These are phyloP conservation scores for Barypeithes pellucidus DNA, from an alignment of 2,888 invertebrate genomes.

Conservation along the genomic window DNA sequence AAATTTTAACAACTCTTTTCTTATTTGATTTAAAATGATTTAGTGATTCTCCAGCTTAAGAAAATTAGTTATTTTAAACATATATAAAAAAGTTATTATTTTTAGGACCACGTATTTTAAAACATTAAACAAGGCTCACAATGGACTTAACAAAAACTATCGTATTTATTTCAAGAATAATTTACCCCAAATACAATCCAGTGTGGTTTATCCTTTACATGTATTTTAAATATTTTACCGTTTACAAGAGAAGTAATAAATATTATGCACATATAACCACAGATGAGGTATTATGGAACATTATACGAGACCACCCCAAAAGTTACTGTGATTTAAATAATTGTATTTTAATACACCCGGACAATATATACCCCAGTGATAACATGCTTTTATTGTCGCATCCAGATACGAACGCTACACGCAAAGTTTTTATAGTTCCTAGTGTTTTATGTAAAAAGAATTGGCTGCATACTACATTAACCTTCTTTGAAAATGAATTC, in stretches of 20 bases:
- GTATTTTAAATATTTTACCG: constrained; percentile 63
- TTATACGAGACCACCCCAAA: constrained; percentile 49
- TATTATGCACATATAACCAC: constrained; percentile 60
- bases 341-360: constrained; percentile 59
- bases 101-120: too few species aligned
- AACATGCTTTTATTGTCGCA: constrained; percentile 55
- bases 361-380: constrained; percentile 57
- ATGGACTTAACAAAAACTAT: not conserved
- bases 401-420: constrained; percentile 44
- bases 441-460: constrained; percentile 41
- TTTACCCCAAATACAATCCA: constrained; percentile 61
- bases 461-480: constrained; percentile 53
- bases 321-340: constrained; percentile 62
- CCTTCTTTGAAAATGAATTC: constrained; percentile 54
- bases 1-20: too few species aligned
- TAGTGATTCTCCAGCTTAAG: too few species aligned
- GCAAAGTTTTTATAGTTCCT: constrained; percentile 56
- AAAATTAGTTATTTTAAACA: too few species aligned
- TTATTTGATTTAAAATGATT: too few species aligned
- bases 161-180: constrained; percentile 50
- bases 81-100: too few species aligned
- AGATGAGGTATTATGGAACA: constrained; percentile 56
- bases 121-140: not conserved
- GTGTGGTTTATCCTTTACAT: constrained; percentile 66
- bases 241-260: constrained; percentile 58